Evolutionary conservation across 2,888 invertebrate species (phyloP).

Genomic region (Fragum sueziense): DNA sequence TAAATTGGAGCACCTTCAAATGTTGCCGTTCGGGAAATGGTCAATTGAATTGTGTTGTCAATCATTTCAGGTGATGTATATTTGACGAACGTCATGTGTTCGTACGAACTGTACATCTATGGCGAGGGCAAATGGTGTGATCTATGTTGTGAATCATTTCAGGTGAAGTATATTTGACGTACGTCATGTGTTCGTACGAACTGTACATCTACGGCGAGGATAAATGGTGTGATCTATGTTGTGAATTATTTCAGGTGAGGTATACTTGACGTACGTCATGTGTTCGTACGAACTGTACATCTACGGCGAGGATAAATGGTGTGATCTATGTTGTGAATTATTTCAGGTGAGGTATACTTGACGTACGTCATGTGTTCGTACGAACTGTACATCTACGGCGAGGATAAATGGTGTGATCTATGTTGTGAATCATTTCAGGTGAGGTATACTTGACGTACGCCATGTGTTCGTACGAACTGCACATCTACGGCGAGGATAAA

Average conservation of each 20-base stretch:
- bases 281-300: slow-evolving; percentile 46
- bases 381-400: slow-evolving; percentile 31
- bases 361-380: slow-evolving; percentile 55
- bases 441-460: slow-evolving; percentile 51
- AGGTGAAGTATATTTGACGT: slow-evolving; percentile 22
- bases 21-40: no score
- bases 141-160: neutral
- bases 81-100: no score
- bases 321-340: no score
- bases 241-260: neutral
- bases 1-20: no score
- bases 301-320: slow-evolving; percentile 35
- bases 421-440: no score
- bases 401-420: slow-evolving; percentile 51
- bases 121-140: no score
- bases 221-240: slow-evolving; percentile 43
- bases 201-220: slow-evolving; percentile 19
- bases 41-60: no score
- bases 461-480: slow-evolving; percentile 51
- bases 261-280: slow-evolving; percentile 40
- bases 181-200: slow-evolving; percentile 49
- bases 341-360: slow-evolving; percentile 51
- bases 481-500: slow-evolving; percentile 9
- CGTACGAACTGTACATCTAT: no score
- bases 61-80: neutral